phyloP scores from a whole-genome alignment of 2,797 vertebrate genomes.

The Sus cebifrons region DNA sequence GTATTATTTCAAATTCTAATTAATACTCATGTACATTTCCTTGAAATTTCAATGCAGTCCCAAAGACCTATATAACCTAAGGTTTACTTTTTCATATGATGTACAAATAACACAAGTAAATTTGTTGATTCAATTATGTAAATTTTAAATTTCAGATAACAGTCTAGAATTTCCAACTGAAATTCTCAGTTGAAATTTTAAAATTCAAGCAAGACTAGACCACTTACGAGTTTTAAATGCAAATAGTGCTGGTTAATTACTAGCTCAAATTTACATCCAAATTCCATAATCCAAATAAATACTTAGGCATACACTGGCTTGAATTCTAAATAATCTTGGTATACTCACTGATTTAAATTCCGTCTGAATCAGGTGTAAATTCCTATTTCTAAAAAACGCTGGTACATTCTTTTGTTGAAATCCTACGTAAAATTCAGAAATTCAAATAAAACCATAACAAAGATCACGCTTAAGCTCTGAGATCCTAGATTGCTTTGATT shows the following conservation, averaged over 20 bases:
- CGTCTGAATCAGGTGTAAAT: not conserved
- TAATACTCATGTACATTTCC: fast-evolving
- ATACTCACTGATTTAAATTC: not conserved
- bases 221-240: not conserved
- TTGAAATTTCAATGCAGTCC: not conserved
- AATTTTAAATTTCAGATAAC: not conserved
- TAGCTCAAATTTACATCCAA: not conserved
- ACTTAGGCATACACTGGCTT: not conserved
- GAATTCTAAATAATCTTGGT: not conserved
- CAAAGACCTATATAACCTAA: too few species aligned
- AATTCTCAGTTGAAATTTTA: not conserved
- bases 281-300: not conserved
- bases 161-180: not conserved
- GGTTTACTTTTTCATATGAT: not conserved
- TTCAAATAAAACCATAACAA: not conserved
- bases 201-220: too few species aligned
- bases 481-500: too few species aligned
- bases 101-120: not conserved
- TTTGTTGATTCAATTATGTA: not conserved
- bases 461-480: too few species aligned
- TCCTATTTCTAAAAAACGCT: not conserved
- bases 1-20: not conserved
- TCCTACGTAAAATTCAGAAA: not conserved
- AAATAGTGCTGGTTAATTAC: not conserved
- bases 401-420: not conserved